Evolutionary conservation across 2,797 vertebrate species (phyloP), one percentile per base, ranked within the genome.

Genomic region (Macrochelys suwanniensis): DNA sequence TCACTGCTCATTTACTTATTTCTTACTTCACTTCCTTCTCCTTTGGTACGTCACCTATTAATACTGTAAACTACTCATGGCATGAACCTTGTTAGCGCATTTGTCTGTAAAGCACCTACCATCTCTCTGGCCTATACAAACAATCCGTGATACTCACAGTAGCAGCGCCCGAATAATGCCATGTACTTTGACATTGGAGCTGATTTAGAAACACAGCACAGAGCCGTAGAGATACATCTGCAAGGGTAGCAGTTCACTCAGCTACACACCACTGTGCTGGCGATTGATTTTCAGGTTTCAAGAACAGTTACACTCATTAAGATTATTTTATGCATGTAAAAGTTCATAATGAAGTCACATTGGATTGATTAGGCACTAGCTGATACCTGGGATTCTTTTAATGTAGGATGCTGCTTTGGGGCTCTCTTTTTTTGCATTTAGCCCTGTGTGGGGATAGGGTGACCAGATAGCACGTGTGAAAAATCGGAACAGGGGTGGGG

Each of bases 31-130:
- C 83, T 83, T 81, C 82, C 74, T 16, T 37, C 80, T 49, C 56
- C 49, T 89, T 87, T 49, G 83, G 33, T 2, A 0, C 2, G 15
- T 33, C 78, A 88, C 42, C 57, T 65, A 88, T 71, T 82, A 42
- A 19, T 45, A 71, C 25, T 53, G 85, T 15, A 56, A 88, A 33
- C 11, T 47, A 74, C 82, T 81, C 0, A 0, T n/a, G 85, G 65
- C 84, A 85, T 78, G 77, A 88, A 15, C 77, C 71, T 83, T 57
- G 15, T 86, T 83, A 92, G 49, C 21, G 19, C 0, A 33, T 42
- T 74, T 89, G 47, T 88, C 92, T 82, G 84, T 65, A 95, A 88
- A 92, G 54, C 42, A 92, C 23, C 65, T 87, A 84, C 61, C 93
- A 87, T 87, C 49, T 25, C 78, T 85, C 77, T 86, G 85, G 0